A percentile compares a stretch with the other conserved stretches of the same genome.
These are phyloP conservation scores for Drosophila nebulosa DNA, from an alignment of 1,140 invertebrate species.

Conservation along the genomic window DNA sequence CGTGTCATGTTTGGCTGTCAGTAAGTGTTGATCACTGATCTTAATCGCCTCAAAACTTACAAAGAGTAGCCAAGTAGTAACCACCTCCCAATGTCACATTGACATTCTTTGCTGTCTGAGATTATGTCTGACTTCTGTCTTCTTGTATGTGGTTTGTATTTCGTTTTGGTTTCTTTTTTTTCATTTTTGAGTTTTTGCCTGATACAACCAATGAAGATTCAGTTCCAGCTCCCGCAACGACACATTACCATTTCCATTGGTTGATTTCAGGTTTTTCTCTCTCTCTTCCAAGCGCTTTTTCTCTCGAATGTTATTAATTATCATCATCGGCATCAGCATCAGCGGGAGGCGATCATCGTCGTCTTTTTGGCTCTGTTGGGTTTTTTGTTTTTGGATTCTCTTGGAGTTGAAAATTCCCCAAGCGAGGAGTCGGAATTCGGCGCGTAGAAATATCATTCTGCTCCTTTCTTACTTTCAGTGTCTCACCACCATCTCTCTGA, in stretches of 20 bases:
- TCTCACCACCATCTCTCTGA: conserved; percentile 4
- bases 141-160: conserved; percentile 4
- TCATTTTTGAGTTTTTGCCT: conserved; percentile 32
- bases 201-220: conserved; percentile 18
- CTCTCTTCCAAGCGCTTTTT: conserved; percentile 13
- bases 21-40: conserved; percentile 21
- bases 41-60: not conserved
- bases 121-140: conserved; percentile 64
- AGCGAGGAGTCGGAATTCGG: conserved; percentile 53
- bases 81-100: conserved; percentile 26
- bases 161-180: conserved; percentile 27
- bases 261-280: conserved; percentile 29
- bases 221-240: conserved; percentile 29
- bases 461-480: conserved; percentile 16
- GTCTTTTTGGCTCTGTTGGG: conserved; percentile 15
- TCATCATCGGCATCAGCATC: conserved; percentile 38
- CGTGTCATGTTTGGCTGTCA: conserved; percentile 19
- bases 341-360: conserved; percentile 54
- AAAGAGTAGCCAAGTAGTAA: not conserved
- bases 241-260: conserved; percentile 70
- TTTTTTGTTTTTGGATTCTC: conserved; percentile 4
- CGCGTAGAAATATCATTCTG: conserved; percentile 74
- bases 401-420: conserved; percentile 51
- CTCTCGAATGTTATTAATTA: conserved; percentile 64
- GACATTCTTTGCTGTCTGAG: conserved; percentile 63